Evolutionary conservation across 1,140 invertebrate species (phyloP).

Genomic region (Euwallacea fornicatus): DNA sequence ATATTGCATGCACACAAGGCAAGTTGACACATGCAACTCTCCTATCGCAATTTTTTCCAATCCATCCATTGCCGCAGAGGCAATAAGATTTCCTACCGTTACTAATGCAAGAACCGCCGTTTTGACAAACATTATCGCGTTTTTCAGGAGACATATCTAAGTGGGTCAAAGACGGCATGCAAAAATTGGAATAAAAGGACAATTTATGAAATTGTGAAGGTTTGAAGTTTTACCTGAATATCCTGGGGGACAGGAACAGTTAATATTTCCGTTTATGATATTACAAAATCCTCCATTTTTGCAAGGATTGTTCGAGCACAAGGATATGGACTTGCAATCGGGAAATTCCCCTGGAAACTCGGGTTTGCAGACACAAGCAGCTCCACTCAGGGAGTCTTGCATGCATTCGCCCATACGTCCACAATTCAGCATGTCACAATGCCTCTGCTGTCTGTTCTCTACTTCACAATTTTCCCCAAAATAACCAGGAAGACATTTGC

Average conservation of each 20-base stretch:
- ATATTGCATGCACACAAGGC: conserved; percentile 61
- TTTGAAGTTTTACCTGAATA: conserved; percentile 62
- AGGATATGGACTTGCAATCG: conserved; percentile 65
- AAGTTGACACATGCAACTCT: conserved; percentile 56
- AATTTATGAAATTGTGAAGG: neutral
- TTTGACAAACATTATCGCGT: conserved; percentile 59
- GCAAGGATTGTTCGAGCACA: conserved; percentile 65
- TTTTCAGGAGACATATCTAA: conserved; percentile 44
- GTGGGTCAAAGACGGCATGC: conserved; percentile 44
- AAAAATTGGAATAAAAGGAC: conserved; percentile 31
- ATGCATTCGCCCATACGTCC: conserved; percentile 22
- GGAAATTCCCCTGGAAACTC: conserved; percentile 66
- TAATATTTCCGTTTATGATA: conserved; percentile 59
- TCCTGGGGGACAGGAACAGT: conserved; percentile 70
- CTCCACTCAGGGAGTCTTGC: conserved; percentile 48
- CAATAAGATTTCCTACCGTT: conserved; percentile 57
- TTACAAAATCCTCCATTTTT: conserved; percentile 64
- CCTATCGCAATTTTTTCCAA: conserved; percentile 56
- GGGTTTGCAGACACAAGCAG: conserved; percentile 67
- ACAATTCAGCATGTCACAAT: conserved; percentile 51
- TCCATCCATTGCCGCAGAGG: conserved; percentile 61
- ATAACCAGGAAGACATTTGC: conserved; percentile 61
- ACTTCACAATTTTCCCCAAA: conserved; percentile 62
- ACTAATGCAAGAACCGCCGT: conserved; percentile 64
- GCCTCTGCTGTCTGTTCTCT: conserved; percentile 49